These are phyloP conservation scores for Pseudococcus longispinus DNA, from an alignment of 2,888 invertebrate species.

Conservation along the genomic window DNA sequence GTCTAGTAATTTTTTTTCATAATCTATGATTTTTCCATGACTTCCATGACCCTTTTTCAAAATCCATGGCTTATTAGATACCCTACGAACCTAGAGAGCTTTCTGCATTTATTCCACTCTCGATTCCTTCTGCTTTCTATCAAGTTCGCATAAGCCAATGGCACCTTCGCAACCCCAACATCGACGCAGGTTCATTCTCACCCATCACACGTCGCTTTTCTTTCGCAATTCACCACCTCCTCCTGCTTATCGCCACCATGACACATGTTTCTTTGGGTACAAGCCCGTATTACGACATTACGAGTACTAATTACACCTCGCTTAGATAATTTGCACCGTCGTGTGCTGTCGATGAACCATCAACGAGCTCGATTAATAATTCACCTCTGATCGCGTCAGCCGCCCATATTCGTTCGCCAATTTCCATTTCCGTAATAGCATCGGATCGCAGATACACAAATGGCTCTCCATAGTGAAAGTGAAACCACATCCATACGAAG, in stretches of 20 bases:
- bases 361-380: not conserved
- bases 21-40: too few relatives aligned
- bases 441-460: not conserved
- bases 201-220: not conserved
- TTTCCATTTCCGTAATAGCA: not conserved
- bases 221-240: not conserved
- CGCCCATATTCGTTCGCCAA: constrained; percentile 26
- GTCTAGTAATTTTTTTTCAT: too few relatives aligned
- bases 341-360: not conserved
- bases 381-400: not conserved
- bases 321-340: not conserved
- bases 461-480: not conserved
- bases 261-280: not conserved
- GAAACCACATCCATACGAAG: not conserved
- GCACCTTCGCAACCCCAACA: not conserved
- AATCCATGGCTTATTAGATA: too few relatives aligned
- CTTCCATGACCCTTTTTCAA: too few relatives aligned
- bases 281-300: not conserved
- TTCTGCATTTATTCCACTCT: not conserved
- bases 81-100: too few relatives aligned
- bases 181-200: not conserved
- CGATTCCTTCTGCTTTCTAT: not conserved
- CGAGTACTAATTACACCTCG: not conserved
- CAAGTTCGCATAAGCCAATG: not conserved
- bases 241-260: not conserved